A percentile compares a stretch with the other conserved stretches of the same genome.
Evolutionary conservation across 2,888 invertebrate species (phyloP).

Genomic region (Spilosoma lubricipeda): DNA sequence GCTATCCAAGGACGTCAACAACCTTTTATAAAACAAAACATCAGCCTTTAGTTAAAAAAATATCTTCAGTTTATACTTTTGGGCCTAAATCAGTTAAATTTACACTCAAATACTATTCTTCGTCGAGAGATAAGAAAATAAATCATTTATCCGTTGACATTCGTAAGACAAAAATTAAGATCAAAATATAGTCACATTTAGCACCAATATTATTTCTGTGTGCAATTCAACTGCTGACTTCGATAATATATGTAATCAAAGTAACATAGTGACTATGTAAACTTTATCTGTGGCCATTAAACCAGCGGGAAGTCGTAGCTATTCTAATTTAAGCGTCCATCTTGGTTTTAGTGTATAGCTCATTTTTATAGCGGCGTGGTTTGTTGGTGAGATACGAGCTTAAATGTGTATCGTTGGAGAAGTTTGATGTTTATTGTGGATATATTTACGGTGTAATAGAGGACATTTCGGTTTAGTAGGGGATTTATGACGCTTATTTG

Average conservation of each 20-base stretch:
- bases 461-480: background rate
- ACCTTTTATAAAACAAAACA: too few relatives aligned
- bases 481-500: constrained; percentile 1
- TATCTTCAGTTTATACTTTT: too few relatives aligned
- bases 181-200: constrained; percentile 24
- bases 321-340: constrained; percentile 31
- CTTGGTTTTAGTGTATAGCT: constrained; percentile 21
- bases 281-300: constrained; percentile 46
- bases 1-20: too few relatives aligned
- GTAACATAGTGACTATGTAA: constrained; percentile 49
- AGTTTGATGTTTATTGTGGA: constrained; percentile 11
- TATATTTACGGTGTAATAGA: constrained; percentile 9
- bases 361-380: constrained; percentile 17
- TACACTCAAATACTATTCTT: too few relatives aligned
- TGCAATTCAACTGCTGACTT: constrained; percentile 33
- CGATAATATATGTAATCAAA: constrained; percentile 55
- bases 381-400: constrained; percentile 12
- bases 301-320: constrained; percentile 22
- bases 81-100: too few relatives aligned
- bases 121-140: background rate
- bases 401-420: constrained; percentile 9
- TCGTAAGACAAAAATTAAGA: background rate
- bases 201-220: constrained; percentile 37
- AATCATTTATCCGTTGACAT: background rate
- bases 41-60: too few relatives aligned